Evolutionary conservation across 2,113 vertebrate species (phyloP).

Genomic region (Podarcis raffonei): DNA sequence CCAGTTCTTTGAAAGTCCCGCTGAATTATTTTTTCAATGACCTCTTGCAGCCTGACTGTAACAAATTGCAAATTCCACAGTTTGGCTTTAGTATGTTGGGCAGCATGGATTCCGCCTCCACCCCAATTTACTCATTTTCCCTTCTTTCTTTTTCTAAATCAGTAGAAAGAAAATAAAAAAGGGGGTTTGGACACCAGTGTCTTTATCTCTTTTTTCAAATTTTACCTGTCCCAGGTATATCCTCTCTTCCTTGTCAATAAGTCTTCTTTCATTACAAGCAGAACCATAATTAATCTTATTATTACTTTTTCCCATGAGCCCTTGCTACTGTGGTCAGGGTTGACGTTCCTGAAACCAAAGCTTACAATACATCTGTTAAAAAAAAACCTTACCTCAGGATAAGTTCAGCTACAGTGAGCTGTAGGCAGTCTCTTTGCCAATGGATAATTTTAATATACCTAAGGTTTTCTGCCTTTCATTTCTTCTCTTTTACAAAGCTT

Average conservation of each 20-base stretch:
- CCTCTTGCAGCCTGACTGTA: background rate
- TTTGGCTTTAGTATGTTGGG: background rate
- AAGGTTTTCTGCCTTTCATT: background rate
- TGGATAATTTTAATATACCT: constrained; percentile 1
- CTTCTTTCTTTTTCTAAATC: background rate
- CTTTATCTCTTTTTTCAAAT: background rate
- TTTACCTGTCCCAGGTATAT: background rate
- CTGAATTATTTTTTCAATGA: constrained; percentile 21
- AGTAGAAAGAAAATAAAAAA: background rate
- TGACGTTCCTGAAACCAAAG: background rate
- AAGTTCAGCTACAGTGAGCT: background rate
- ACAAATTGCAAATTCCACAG: constrained; percentile 3
- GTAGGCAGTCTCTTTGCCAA: background rate
- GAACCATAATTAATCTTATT: background rate
- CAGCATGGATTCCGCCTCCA: background rate
- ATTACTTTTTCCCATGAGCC: background rate
- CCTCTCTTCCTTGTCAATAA: constrained; percentile 20
- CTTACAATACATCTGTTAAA: background rate
- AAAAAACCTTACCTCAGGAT: background rate
- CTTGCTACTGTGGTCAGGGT: background rate
- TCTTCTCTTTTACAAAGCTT: background rate
- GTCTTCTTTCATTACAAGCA: background rate
- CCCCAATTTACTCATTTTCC: background rate
- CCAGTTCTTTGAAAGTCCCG: constrained; percentile 8
- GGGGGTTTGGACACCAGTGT: background rate